Base-by-base conservation (phyloP, 2,113 vertebrate genomes). In the Daubentonia madagascariensis region DNA sequence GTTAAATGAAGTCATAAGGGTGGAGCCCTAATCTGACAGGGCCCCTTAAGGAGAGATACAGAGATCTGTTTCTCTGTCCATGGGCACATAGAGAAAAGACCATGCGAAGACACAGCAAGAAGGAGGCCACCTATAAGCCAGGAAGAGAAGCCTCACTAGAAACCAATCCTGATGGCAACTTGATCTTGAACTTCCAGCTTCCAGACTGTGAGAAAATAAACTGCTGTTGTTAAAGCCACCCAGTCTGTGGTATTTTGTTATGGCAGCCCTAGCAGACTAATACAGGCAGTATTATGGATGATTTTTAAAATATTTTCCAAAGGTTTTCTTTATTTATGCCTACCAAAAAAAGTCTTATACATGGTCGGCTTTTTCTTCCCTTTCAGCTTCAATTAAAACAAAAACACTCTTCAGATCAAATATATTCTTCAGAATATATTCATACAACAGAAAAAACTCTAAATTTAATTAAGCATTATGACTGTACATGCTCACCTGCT, bases 401-500 rank as follows among this genome's bases (percentile, higher is more conserved):
- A 93, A 79, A 32, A 95, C 1, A 90, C 8, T 83, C 54, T 96
- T 85, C 5, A 95, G 30, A 80, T 80, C 30, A 94, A 85, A 80
- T 40, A 80, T 43, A 88, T 22, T 79, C 18, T 65, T 50, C 17
- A 61, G 52, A 57, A 89, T 63, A 63, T 37, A 95, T 76, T 16
- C 79, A 86, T 16, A 25, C 18, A 95, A 89, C 2, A 91, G 0
- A 67, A 96, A 96, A 68, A 78, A 37, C 45, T 17, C 22, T 92
- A 67, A 75, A n/a, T 86, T 84, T 87, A 81, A 80, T n/a, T 63
- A 84, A 92, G 75, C 6, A 93, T 32, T 80, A 61, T 32, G 37
- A 50, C 28, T 52, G 9, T 75, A 48, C 61, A 84, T 85, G 90
- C 98, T 96, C 83, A 99, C 99, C 99, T 98, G 99, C 99, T 97